Base-by-base conservation (phyloP, 2,113 vertebrate species). In the Plestiodon gilberti region DNA sequence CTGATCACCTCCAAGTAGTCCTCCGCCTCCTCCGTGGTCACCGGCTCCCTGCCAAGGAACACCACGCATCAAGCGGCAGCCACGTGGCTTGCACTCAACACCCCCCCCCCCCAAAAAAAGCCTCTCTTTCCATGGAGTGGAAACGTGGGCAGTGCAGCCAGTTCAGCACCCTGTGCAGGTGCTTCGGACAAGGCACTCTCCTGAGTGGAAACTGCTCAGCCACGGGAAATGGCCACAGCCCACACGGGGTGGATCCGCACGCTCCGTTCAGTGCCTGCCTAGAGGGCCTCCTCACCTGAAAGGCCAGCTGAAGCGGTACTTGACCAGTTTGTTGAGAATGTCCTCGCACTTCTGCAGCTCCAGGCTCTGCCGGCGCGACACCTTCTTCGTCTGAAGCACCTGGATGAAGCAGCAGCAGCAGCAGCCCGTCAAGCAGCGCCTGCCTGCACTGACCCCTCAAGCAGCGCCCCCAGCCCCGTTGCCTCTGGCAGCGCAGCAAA, bases 221-320 rank as follows among this genome's bases (percentile, higher is more conserved):
- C n/a, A n/a, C n/a, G n/a, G n/a, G n/a, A n/a, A n/a, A n/a, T n/a
- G n/a, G n/a, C n/a, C n/a, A n/a, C n/a, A n/a, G n/a, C n/a, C n/a
- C n/a, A n/a, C n/a, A n/a, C n/a, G n/a, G n/a, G n/a, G n/a, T n/a
- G n/a, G n/a, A n/a, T n/a, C n/a, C n/a, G n/a, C n/a, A n/a, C n/a
- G n/a, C n/a, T n/a, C n/a, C n/a, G n/a, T n/a, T n/a, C n/a, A n/a
- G n/a, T n/a, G n/a, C n/a, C n/a, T n/a, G n/a, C n/a, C n/a, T n/a
- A n/a, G n/a, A n/a, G n/a, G n/a, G n/a, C n/a, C n/a, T n/a, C n/a
- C 95, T 89, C 94, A 99, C 99, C 98, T 98, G 96, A 99, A 99
- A 23, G 99, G 98, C 99, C 99, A 99, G 94, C 98, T 99, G 94
- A 98, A 98, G 83, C 98, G 97, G 92, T 98, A 99, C 88, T 98